Evolutionary conservation across 2,113 vertebrate genomes (phyloP), one percentile per base, ranked within the genome.

Genomic region (Columbina picui): DNA sequence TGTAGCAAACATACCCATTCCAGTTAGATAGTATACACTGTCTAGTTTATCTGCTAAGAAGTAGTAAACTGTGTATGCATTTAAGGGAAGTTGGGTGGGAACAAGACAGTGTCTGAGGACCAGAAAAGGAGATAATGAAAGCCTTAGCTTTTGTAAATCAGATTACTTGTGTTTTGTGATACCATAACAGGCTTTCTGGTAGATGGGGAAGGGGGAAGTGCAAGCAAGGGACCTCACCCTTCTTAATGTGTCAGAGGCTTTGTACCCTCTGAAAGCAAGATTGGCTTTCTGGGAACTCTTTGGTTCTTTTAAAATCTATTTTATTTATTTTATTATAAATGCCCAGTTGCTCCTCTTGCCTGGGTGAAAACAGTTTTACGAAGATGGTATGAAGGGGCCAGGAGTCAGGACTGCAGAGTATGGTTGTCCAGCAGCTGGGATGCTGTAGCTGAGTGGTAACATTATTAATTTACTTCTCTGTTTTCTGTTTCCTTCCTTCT

Each of bases 401-500:
- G 43, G 41, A 80, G 34, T 86, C n/a, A 77, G 55, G 41, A 71
- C 39, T 86, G 67, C 55, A 80, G 60, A 81, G 14, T 59, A 6
- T 30, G 34, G 20, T 27, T 59, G n/a, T 87, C 61, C 56, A 70
- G 55, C 1, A 2, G 29, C n/a, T 75, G 79, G 32, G 64, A 73
- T 0, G 3, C 8, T 0, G 1, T 36, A 49, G 12, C 32, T 15
- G 17, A 73, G 32, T 43, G 74, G 36, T 49, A 64, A 16, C 32
- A 1, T n/a, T 77, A n/a, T 79, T 84, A 53, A 95, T 68, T 53
- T 34, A 20, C 38, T 39, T 25, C 45, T 79, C 53, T 92, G 20
- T 81, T 86, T 60, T 91, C 26, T 94, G 20, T 97, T 92, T 93
- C 52, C 69, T 89, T 94, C 70, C 41, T 92, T 89, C 69, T 94